Base-by-base conservation (phyloP, 2,797 vertebrate species). In the Siniperca undulata region DNA sequence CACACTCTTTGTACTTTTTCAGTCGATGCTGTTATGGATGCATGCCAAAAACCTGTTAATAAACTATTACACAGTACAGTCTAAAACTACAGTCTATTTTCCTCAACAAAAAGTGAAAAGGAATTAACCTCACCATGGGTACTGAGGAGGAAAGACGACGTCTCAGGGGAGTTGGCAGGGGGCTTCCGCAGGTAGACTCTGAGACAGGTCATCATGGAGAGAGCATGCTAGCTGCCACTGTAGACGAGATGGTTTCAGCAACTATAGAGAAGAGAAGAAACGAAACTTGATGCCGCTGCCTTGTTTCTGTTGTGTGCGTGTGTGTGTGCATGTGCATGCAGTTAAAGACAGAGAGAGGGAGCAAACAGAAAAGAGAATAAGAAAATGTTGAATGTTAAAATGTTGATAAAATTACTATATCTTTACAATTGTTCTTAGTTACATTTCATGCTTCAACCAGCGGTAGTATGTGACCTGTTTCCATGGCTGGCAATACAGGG, bases 131-230 rank as follows among this genome's bases (percentile, higher is more conserved):
- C 82, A 95, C 94, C 94, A 7, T 91, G 74, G 44, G 93, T 92
- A 2, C 69, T 88, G 72, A 95, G 85, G 53, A 93, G 79, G 81
- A 95, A 92, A 44, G 94, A 90, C 0, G 90, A 68, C 2, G 86
- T 64, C 66, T 89, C 84, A 0, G 77, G 40, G 24, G 77, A 80
- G 70, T 20, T 82, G 68, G 61, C 58, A 14, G 85, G 44, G 4
- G 82, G 72, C 13, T 86, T 87, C 61, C 87, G 88, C 62, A 87
- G 74, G 86, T 84, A 80, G 79, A 85, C 94, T 83, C 83, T 86
- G 58, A 88, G 74, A 74, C 88, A 86, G 83, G 88, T 88, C 94
- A 94, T 95, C 72, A 44, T 79, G 55, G 55, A 78, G 16, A 55
- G 44, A 83, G 66, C 72, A 77, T 85, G 80, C 53, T 70, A 22